Conservation (phyloP, 2,113 vertebrate species). For the Lasiurus borealis region DNA sequence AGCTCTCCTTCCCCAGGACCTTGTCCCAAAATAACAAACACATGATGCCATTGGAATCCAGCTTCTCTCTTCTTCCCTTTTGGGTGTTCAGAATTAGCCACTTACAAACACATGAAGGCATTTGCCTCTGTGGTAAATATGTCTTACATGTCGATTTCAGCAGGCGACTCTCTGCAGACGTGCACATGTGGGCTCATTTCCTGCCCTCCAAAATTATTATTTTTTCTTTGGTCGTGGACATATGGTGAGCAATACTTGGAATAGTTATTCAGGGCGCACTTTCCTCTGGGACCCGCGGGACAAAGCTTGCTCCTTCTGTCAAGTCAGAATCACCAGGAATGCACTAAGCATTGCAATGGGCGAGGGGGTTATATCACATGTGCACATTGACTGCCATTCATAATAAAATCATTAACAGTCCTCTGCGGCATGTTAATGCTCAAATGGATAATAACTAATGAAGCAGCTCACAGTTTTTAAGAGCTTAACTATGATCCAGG, state of each 20-base stretch:
- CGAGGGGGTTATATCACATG: conserved; percentile 7
- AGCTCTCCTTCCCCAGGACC: conserved; percentile 80
- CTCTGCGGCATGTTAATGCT: background rate
- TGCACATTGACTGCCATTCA: background rate
- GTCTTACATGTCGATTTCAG: conserved; percentile 78
- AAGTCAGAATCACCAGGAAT: conserved; percentile 66
- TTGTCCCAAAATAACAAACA: conserved; percentile 81
- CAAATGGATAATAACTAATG: conserved; percentile 65
- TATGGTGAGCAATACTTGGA: conserved; percentile 82
- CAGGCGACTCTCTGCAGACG: conserved; percentile 75
- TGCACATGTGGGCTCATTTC: conserved; percentile 84
- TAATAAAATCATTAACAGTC: conserved; percentile 41
- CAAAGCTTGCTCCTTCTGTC: conserved; percentile 80
- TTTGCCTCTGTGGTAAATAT: conserved; percentile 77
- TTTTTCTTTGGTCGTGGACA: conserved; percentile 72
- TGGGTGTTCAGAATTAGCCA: conserved; percentile 79
- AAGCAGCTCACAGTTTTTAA: conserved; percentile 65
- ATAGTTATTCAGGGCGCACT: conserved; percentile 80
- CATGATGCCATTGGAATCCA: conserved; percentile 78
- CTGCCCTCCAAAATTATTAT: conserved; percentile 80
- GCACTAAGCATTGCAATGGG: background rate
- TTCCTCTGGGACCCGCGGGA: conserved; percentile 77
- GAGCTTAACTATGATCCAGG: conserved; percentile 54
- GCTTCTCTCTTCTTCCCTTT: conserved; percentile 73
- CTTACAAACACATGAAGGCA: conserved; percentile 80